Conservation (phyloP, 2,113 vertebrate species). For the Acinonyx jubatus region DNA sequence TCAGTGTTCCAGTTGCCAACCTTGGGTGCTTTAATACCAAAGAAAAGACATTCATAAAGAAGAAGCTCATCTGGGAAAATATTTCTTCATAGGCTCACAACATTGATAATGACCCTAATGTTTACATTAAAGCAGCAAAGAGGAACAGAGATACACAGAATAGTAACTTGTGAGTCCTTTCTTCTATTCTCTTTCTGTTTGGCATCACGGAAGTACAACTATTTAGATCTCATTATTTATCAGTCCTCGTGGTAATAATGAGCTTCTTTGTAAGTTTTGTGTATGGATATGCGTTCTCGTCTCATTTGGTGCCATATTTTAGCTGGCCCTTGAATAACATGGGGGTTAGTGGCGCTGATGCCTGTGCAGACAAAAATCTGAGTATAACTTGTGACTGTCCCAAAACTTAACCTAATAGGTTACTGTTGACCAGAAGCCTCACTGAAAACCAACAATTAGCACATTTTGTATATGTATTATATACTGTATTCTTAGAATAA, state of each 20-base stretch:
- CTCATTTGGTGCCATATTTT: not conserved
- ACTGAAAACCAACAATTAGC: not conserved
- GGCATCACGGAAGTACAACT: not conserved
- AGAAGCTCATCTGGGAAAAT: conserved; percentile 53
- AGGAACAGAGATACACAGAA: not conserved
- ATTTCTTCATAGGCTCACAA: conserved; percentile 50
- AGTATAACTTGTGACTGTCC: not conserved
- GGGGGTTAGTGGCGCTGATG: not conserved
- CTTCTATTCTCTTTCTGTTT: not conserved
- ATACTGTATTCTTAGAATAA: not conserved
- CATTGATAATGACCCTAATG: conserved; percentile 19
- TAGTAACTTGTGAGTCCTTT: conserved; percentile 18
- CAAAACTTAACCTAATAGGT: not conserved
- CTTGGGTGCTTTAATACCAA: conserved; percentile 48
- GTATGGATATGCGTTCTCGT: not conserved
- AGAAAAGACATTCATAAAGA: conserved; percentile 58
- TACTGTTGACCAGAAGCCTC: not conserved
- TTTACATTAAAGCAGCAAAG: conserved; percentile 51
- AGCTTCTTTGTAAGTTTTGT: conserved; percentile 12
- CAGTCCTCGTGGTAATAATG: not conserved
- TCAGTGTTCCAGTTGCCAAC: conserved; percentile 12
- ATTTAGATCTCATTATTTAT: conserved; percentile 21
- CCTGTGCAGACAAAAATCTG: not conserved
- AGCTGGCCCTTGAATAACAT: not conserved
- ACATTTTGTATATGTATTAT: not conserved